Base-by-base conservation (phyloP, 2,113 vertebrate genomes). In the Calcarius ornatus region DNA sequence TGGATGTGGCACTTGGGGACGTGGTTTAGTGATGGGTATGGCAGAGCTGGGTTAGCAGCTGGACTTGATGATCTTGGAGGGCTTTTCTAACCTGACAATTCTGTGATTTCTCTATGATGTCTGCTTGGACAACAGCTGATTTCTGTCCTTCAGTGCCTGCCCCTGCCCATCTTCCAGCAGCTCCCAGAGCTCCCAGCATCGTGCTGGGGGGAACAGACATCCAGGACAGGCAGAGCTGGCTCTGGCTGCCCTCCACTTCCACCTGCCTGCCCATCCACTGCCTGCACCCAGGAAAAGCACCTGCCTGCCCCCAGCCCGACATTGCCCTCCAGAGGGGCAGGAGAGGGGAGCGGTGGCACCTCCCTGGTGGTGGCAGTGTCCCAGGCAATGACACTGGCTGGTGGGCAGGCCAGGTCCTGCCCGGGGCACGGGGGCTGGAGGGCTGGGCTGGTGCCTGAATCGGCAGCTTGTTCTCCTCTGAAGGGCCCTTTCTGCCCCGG, bases 401-500 rank as follows among this genome's bases (percentile, higher is more conserved):
- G 40, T 3, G 20, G 76, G 53, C 79, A 84, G 83, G 47, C 60
- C 65, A 31, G 77, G 73, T 81, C 84, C 61, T 0, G 15, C 38
- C 51, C 6, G 0, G 48, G 66, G n/a, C 37, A 4, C 1, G 0
- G 33, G 68, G 68, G 60, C 40, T 3, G 15, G 68, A 75, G 60
- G 68, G 56, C 45, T 2, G 5, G 48, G 23, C 14, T 60, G 7
- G 15, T 0, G 3, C 18, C 45, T 97, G 90, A 96, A 93, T 97
- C 3, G 3, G 53, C 24, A 47, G 57, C 61, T 91, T 97, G 94
- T 95, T 96, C 81, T 93, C 47, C 20, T 86, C 70, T 92, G 90
- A 94, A 94, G 63, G 92, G 80, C 57, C 61, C 65, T 95, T 96
- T 93, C 85, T 94, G 50, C 40, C 66, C 79, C 9, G 3, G 50